Conservation (phyloP, 1,140 invertebrate species). For the Wiebesia pumilae region DNA sequence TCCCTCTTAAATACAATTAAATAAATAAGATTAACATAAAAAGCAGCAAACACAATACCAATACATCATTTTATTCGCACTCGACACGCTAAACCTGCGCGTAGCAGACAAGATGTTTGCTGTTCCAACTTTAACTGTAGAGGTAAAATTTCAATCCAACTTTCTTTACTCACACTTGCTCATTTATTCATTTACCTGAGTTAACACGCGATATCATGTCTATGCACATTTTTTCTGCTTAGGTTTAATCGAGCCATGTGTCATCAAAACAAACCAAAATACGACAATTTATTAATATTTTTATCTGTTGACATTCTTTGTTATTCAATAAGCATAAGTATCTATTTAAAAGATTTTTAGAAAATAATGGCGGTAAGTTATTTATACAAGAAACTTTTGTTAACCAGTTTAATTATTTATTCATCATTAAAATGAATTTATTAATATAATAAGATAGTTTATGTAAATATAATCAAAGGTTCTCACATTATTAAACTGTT, state of each 20-base stretch:
- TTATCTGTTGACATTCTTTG: constrained; percentile 22
- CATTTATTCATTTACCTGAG: background rate
- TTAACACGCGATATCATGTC: background rate
- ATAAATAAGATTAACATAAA: background rate
- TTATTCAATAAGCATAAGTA: constrained; percentile 17
- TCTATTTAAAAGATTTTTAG: background rate
- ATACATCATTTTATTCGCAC: background rate
- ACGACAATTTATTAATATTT: constrained; percentile 8
- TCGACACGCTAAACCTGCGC: too few species aligned
- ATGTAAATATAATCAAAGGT: background rate
- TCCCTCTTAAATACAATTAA: background rate
- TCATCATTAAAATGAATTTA: background rate
- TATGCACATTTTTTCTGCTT: background rate
- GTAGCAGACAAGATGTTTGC: background rate
- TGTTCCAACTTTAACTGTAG: background rate
- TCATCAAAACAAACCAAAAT: constrained; percentile 7
- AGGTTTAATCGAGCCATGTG: constrained; percentile 28
- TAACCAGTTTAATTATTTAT: background rate
- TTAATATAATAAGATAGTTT: background rate
- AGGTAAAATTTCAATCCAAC: background rate
- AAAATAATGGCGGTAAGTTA: constrained; percentile 51
- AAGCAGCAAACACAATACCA: background rate
- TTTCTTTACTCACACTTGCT: background rate
- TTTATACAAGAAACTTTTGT: background rate
- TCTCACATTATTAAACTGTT: background rate